Percentiles rank a stretch among this genome's conserved stretches.
Conservation (phyloP, 2,113 vertebrate genomes). For the Cololabis saira region DNA sequence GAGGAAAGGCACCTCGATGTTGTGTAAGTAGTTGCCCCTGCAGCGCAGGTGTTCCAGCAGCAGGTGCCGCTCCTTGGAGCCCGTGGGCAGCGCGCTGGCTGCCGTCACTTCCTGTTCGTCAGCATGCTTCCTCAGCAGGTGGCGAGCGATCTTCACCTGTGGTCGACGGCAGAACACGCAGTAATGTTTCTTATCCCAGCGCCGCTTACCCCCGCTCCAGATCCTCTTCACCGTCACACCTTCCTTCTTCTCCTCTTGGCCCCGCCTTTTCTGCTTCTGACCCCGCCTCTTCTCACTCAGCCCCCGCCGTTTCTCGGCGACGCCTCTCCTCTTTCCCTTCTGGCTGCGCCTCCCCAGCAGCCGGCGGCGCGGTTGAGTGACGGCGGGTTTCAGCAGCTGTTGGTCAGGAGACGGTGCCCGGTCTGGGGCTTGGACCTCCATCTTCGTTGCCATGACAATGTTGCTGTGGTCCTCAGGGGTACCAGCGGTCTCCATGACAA, state of each 20-base stretch:
- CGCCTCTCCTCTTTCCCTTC: conserved; percentile 16
- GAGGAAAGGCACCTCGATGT: conserved; percentile 52
- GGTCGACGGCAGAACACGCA: conserved; percentile 63
- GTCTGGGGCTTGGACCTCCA: background rate
- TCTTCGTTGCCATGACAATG: conserved; percentile 12
- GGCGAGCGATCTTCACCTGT: conserved; percentile 63
- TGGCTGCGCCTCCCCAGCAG: background rate
- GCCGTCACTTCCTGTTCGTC: conserved; percentile 56
- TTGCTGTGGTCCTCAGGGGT: background rate
- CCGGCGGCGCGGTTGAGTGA: background rate
- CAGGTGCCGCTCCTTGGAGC: conserved; percentile 63
- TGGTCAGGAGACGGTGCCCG: background rate
- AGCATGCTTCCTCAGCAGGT: conserved; percentile 57
- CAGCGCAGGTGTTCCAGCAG: conserved; percentile 65
- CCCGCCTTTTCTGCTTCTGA: conserved; percentile 24
- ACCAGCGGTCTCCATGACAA: conserved; percentile 17
- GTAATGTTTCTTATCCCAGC: conserved; percentile 67
- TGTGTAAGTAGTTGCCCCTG: conserved; percentile 66
- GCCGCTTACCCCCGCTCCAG: conserved; percentile 31
- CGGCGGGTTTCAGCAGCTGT: background rate
- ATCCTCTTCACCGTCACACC: conserved; percentile 63
- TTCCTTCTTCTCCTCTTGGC: conserved; percentile 30
- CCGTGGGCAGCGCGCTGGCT: conserved; percentile 23
- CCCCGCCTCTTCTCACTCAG: conserved; percentile 6
- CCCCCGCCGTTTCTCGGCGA: background rate